These are phyloP conservation scores for Corythornis vintsioides DNA, from an alignment of 2,113 vertebrate species.

Conservation along the genomic window DNA sequence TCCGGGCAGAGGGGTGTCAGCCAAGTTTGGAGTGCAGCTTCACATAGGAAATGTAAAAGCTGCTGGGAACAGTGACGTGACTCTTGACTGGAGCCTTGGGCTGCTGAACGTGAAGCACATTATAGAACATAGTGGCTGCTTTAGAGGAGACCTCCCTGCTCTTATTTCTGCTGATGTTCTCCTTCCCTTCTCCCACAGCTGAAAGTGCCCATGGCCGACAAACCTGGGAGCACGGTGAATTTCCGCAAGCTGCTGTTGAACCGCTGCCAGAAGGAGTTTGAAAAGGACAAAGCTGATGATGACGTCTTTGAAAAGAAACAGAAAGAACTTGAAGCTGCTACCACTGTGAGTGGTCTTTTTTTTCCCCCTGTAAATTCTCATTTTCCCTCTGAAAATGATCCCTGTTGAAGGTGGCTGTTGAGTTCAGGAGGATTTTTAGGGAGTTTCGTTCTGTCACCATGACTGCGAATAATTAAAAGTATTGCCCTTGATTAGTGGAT, in stretches of 20 bases:
- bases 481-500: neutral
- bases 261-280: constrained; percentile 98
- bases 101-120: neutral
- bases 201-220: constrained; percentile 94
- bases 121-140: neutral
- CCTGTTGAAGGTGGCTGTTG: neutral
- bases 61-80: neutral
- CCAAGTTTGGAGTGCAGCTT: neutral
- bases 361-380: neutral
- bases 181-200: constrained; percentile 75
- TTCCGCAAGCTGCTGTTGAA: constrained; percentile 96
- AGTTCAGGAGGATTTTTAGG: neutral
- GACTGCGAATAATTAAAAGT: neutral
- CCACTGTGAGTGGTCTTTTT: constrained; percentile 77
- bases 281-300: constrained; percentile 97
- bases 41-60: neutral
- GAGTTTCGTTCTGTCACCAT: neutral
- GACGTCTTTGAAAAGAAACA: constrained; percentile 97
- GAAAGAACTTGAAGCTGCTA: constrained; percentile 93
- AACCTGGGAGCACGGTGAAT: constrained; percentile 91
- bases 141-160: neutral
- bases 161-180: neutral
- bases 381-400: neutral
- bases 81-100: accelerated
- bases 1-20: accelerated